Base-by-base conservation (phyloP, 2,797 vertebrate species). In the Vultur gryphus region DNA sequence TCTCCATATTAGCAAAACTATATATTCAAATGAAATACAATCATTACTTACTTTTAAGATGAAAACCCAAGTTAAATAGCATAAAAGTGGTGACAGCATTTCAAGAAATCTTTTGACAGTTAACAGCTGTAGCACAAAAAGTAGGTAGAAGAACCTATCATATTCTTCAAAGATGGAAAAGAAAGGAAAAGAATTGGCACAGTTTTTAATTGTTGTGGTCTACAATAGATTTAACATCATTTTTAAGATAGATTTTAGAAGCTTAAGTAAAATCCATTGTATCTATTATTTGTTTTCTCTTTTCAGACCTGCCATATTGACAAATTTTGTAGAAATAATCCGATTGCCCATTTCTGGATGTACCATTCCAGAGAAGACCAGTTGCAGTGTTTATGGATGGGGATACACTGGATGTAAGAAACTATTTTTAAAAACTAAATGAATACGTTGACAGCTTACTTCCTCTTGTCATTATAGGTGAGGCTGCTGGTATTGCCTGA, bases 331-430 rank as follows among this genome's bases (percentile, higher is more conserved):
- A 87, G 98, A 98, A 94, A 98, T 98, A 43, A 99, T 99, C 84
- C 99, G 99, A 94, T 96, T 99, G 85, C 99, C 99, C 24, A 98
- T 99, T 97, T 99, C 99, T 81, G 99, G 99, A 57, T 99, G 99
- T 96, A 98, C 98, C 80, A 99, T 99, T 97, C 99, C 98, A 93
- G 99, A 99, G 91, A 99, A 98, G 96, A 99, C 98, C 46, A 97
- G 98, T 39, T 99, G 99, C 98, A 99, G 98, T 97, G 98, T 99
- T 97, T 99, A 99, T 79, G 99, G 99, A 98, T 99, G 99, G 99
- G 99, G 99, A 88, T 99, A 99, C 88, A 99, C 99, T 94, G 99
- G 99, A 99, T 99, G 99, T 99, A 99, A 97, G 97, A 90, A 93
- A 95, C 62, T 95, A 96, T 97, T 92, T 95, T 90, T 92, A 91